Evolutionary conservation across 2,113 vertebrate genomes (phyloP).

Genomic region (Hypanus sabinus): DNA sequence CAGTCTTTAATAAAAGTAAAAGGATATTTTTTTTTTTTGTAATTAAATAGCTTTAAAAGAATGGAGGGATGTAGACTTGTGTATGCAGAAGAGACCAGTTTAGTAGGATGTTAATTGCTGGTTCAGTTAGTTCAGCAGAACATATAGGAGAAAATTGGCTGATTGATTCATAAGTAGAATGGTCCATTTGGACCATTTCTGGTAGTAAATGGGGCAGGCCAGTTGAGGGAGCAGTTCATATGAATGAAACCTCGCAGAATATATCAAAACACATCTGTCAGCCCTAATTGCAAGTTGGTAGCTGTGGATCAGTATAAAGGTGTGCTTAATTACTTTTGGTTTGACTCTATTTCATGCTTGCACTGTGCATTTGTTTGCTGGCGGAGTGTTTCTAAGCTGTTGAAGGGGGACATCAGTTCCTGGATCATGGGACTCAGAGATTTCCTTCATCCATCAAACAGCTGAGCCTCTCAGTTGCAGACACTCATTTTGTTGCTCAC

Average conservation of each 20-base stretch:
- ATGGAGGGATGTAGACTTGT: too few species aligned
- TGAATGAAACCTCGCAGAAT: not conserved
- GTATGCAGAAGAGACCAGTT: too few species aligned
- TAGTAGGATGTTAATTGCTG: too few species aligned
- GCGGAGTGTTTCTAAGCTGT: not conserved
- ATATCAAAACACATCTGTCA: not conserved
- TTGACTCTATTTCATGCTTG: not conserved
- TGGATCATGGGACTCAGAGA: not conserved
- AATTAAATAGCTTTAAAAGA: too few species aligned
- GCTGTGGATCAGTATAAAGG: not conserved
- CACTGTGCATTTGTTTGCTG: too few species aligned
- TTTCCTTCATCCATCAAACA: not conserved
- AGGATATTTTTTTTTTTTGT: too few species aligned
- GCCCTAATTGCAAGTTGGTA: not conserved
- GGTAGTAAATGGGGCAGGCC: not conserved
- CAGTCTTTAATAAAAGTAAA: too few species aligned
- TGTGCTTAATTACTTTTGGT: not conserved
- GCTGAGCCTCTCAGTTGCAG: not conserved
- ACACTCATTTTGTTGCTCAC: not conserved
- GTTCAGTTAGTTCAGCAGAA: too few species aligned
- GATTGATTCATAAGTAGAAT: not conserved
- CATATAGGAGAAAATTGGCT: not conserved
- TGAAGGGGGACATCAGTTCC: not conserved
- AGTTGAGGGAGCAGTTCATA: too few species aligned
- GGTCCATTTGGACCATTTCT: not conserved